phyloP scores from a whole-genome alignment of 2,888 invertebrate genomes.

The Graphium colonna region DNA sequence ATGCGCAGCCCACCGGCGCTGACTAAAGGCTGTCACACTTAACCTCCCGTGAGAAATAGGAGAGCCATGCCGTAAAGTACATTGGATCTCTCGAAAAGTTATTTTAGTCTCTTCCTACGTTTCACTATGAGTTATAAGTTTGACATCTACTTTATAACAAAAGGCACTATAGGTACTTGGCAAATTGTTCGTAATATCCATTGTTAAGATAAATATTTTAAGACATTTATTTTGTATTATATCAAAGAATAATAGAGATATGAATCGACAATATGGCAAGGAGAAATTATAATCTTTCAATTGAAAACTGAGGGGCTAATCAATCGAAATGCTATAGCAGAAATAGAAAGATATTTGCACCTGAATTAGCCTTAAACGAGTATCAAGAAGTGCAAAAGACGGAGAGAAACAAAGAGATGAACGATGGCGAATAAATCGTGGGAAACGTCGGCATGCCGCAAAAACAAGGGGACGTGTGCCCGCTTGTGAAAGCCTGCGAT shows the following conservation, averaged over 20 bases:
- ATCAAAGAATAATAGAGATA: not conserved
- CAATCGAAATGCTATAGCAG: constrained; percentile 21
- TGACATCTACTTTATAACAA: too few relatives aligned
- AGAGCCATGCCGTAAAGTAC: constrained; percentile 33
- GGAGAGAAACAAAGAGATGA: constrained; percentile 21
- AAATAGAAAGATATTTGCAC: constrained; percentile 19
- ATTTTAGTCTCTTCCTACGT: constrained; percentile 8
- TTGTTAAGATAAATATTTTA: too few relatives aligned
- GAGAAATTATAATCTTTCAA: constrained; percentile 17
- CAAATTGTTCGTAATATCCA: too few relatives aligned
- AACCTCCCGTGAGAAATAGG: constrained; percentile 58
- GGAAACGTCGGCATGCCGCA: constrained; percentile 12
- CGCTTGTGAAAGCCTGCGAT: constrained; percentile 72
- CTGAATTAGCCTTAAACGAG: constrained; percentile 10
- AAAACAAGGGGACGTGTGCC: constrained; percentile 29
- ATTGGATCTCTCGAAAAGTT: constrained; percentile 26
- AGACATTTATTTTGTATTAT: too few relatives aligned
- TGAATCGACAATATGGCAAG: too few relatives aligned
- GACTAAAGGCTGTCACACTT: constrained; percentile 71
- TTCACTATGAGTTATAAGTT: constrained; percentile 4
- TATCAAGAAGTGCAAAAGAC: constrained; percentile 10
- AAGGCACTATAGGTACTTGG: too few relatives aligned
- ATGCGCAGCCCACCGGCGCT: constrained; percentile 65
- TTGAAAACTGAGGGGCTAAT: constrained; percentile 11
- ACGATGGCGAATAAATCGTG: constrained; percentile 20